Evolutionary conservation across 2,797 vertebrate genomes (phyloP), one percentile per base, ranked within the genome.

Genomic region (Toxotes lorentzi): DNA sequence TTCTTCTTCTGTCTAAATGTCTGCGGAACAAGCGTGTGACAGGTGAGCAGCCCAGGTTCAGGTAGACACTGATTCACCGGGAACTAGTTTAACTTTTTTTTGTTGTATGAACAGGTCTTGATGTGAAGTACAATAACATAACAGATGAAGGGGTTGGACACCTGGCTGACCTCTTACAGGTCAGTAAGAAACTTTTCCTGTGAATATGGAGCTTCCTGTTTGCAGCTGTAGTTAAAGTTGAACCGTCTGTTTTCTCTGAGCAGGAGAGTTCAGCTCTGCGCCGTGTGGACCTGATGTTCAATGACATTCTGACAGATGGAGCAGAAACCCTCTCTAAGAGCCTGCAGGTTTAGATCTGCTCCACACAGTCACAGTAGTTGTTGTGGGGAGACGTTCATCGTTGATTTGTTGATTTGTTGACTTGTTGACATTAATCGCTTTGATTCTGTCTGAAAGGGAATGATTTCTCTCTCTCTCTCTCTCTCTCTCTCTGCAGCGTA

Each of bases 201-300:
- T 35, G 35, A 35, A 35, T 35, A 30, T 54, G 2, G 27, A 27
- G 24, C 1, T 19, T 35, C 34, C 7, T 35, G 4, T 35, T n/a
- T n/a, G 27, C 27, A 30, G 27, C 27, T 30, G 27, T 30, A 30
- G 1, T 72, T 51, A 6, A 11, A 30, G 1, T 72, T 51, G 4
- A 11, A 43, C 47, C 38, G 4, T 10, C 11, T 61, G 16, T 57
- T 35, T 57, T 17, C 23, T 0, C 7, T 34, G 38, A 43, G 57
- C 79, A 90, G 86, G 79, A 89, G 67, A 92, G 91, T 9, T 81
- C 62, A 14, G 65, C 73, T 50, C 90, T 98, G 79, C 50, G 0
- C 38, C 94, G 91, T 80, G 92, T 99, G 86, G 96, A 98, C 88
- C 92, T 99, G 61, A 97, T 92, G 94, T 95, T 96, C 84, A 99